Percentiles rank a stretch among this genome's conserved stretches.
phyloP scores from a whole-genome alignment of 2,113 vertebrate genomes.

The Holacanthus passer region DNA sequence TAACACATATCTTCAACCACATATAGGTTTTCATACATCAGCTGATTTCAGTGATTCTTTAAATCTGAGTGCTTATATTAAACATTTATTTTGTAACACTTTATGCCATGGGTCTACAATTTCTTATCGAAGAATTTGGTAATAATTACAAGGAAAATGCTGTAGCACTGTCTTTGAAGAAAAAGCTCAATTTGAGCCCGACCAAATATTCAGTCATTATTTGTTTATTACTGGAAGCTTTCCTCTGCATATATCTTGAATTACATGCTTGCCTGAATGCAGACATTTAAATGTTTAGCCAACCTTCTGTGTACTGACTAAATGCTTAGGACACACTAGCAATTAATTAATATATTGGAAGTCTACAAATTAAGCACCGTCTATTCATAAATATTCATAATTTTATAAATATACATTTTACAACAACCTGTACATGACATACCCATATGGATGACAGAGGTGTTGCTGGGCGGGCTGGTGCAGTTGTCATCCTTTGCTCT shows the following conservation, averaged over 20 bases:
- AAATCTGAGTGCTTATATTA: not conserved
- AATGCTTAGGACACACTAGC: too few relatives aligned
- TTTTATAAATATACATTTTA: too few relatives aligned
- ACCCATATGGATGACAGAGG: slow-evolving; percentile 74
- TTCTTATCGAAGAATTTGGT: not conserved
- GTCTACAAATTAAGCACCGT: too few relatives aligned
- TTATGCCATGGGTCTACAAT: not conserved
- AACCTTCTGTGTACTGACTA: too few relatives aligned
- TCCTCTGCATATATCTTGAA: too few relatives aligned
- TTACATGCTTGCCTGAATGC: too few relatives aligned
- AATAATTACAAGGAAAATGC: not conserved
- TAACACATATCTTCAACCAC: too few relatives aligned
- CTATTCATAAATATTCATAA: too few relatives aligned
- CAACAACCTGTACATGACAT: not conserved
- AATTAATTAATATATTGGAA: too few relatives aligned
- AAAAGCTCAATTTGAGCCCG: not conserved
- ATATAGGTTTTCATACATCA: not conserved
- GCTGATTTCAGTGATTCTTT: not conserved
- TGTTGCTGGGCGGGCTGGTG: slow-evolving; percentile 72
- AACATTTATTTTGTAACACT: too few relatives aligned
- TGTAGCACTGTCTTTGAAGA: not conserved
- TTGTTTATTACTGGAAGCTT: too few relatives aligned
- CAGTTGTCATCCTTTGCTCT: slow-evolving; percentile 67
- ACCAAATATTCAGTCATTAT: not conserved
- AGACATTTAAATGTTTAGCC: too few relatives aligned